Base-by-base conservation (phyloP, 2,888 invertebrate genomes). In the Pandemis corylana region DNA sequence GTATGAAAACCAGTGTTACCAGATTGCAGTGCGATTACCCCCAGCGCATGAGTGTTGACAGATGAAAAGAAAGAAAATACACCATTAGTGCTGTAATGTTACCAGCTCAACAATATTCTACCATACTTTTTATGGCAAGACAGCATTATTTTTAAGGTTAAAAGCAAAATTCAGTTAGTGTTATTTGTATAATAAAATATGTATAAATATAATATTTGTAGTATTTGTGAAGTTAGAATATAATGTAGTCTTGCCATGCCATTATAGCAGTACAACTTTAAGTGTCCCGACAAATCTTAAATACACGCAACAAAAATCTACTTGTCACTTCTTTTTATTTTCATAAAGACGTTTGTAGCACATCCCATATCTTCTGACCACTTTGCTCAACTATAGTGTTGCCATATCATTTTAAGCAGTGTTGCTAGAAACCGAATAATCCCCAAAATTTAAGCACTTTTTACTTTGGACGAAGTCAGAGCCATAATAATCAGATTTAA, bases 1-100 rank as follows among this genome's bases (percentile, higher is more conserved):
- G 91, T 92, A 87, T 86, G 90, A 89, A 87, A 88, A 92, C 92
- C 93, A 84, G 89, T 92, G 94, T 94, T 94, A 94, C 94, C 94
- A 94, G 91, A 88, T 93, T 91, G 93, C 90, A 90, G 91, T 91
- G 93, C 92, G 93, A 91, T 90, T 91, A 92, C 89, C 93, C 94
- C 93, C 92, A 91, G 90, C 91, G 88, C 85, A 86, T 85, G 90
- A 93, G 88, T 93, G 94, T 93, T 90, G 94, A 86, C 86, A 90
- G 90, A 93, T 93, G 92, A 82, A 93, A 89, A 90, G 87, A 87
- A 85, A 90, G 89, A 92, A 91, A 91, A 88, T 87, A 82, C 84
- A 88, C 85, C 84, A 90, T 94, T 92, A 94, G 89, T 89, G 84
- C 84, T 46, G 42, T 66, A 72, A 63, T 85, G 85, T 87, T 87